Evolutionary conservation across 2,797 vertebrate species (phyloP).

Genomic region (Mallotus villosus): DNA sequence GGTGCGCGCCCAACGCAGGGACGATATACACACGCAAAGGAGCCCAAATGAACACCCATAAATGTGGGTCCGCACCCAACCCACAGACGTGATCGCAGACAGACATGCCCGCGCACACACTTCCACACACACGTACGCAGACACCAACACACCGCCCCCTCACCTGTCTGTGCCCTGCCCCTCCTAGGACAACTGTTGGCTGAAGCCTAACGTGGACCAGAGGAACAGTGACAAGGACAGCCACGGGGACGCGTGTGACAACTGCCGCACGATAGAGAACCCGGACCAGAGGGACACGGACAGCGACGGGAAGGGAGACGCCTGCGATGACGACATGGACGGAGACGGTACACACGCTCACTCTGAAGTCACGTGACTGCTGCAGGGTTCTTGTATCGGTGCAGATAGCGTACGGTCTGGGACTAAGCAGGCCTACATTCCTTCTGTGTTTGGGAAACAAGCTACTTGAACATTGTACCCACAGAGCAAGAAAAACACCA

Average conservation of each 20-base stretch:
- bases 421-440: background rate
- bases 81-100: background rate
- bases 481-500: too few species aligned
- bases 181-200: conserved; percentile 91
- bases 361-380: too few species aligned
- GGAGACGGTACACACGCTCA: conserved; percentile 83
- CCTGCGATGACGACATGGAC: conserved; percentile 98
- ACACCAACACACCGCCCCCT: background rate
- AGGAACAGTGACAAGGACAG: conserved; percentile 91
- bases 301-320: conserved; percentile 88
- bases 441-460: background rate
- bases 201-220: conserved; percentile 89
- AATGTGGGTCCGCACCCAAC: background rate
- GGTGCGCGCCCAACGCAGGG: background rate
- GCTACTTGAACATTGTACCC: background rate
- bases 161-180: background rate
- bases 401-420: conserved; percentile 23
- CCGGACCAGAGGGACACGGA: conserved; percentile 96
- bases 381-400: conserved; percentile 9
- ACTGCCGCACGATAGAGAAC: conserved; percentile 86
- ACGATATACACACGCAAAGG: background rate
- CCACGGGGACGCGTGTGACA: conserved; percentile 97
- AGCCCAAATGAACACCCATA: conserved; percentile 2
- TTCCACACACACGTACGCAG: too few species aligned
- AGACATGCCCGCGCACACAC: too few species aligned